Conservation (phyloP, 1,140 invertebrate species). For the Halesus radiatus region DNA sequence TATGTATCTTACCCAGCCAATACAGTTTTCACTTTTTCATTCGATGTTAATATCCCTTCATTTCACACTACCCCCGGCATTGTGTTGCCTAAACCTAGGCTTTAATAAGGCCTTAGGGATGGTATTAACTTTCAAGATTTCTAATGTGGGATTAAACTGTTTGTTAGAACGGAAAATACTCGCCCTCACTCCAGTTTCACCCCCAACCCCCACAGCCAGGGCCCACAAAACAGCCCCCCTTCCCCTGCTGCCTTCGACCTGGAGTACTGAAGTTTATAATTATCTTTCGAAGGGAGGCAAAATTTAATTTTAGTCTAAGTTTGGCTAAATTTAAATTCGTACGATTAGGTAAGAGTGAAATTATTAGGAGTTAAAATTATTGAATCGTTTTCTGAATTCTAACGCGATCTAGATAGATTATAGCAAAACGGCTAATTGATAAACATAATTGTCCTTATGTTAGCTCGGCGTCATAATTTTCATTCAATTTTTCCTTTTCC, state of each 20-base stretch:
- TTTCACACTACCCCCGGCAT: constrained; percentile 17
- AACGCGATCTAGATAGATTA: too few relatives aligned
- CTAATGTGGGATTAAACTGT: constrained; percentile 39
- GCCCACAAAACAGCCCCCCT: neutral
- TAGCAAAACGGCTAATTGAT: too few relatives aligned
- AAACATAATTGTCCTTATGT: too few relatives aligned
- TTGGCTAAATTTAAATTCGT: neutral
- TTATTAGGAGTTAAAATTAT: too few relatives aligned
- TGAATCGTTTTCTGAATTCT: too few relatives aligned
- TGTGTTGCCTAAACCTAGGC: constrained; percentile 19
- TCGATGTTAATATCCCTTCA: neutral
- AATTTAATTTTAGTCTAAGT: neutral
- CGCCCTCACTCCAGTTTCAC: neutral
- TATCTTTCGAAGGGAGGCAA: neutral
- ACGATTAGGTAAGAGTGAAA: too few relatives aligned
- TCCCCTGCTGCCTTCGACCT: neutral
- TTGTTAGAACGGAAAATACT: constrained; percentile 22
- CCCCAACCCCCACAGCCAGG: neutral
- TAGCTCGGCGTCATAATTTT: too few relatives aligned
- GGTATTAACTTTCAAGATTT: constrained; percentile 40
- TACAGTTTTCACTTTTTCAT: too few relatives aligned
- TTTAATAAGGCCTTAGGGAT: constrained; percentile 26
- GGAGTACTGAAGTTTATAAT: neutral
- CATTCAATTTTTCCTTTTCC: too few relatives aligned
- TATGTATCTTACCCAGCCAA: too few relatives aligned